Evolutionary conservation across 2,113 vertebrate genomes (phyloP).

Genomic region (Strix aluco): DNA sequence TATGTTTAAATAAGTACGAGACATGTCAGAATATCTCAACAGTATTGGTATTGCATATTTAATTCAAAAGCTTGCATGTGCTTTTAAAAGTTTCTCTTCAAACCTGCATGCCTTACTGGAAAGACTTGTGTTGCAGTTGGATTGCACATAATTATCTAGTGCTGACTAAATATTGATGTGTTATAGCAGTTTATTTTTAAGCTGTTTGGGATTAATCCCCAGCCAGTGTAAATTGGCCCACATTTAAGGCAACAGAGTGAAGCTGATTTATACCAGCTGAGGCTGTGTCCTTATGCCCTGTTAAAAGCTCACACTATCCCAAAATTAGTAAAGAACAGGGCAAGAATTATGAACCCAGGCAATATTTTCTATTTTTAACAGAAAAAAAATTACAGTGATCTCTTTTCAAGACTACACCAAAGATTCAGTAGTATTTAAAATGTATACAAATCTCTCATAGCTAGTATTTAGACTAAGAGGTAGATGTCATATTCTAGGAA

Average conservation of each 20-base stretch:
- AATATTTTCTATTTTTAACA: background rate
- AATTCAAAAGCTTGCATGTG: conserved; percentile 57
- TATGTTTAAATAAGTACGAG: conserved; percentile 22
- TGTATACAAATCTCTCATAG: conserved; percentile 74
- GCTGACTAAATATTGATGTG: conserved; percentile 13
- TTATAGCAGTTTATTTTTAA: conserved; percentile 28
- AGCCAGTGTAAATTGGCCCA: conserved; percentile 56
- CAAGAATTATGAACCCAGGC: background rate
- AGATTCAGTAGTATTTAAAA: conserved; percentile 23
- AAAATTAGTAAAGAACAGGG: conserved; percentile 31
- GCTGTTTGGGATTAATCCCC: conserved; percentile 36
- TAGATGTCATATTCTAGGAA: conserved; percentile 79
- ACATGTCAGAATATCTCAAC: background rate
- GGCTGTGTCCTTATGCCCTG: conserved; percentile 32
- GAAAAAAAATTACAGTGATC: background rate
- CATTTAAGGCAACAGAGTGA: conserved; percentile 61
- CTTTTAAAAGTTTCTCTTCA: conserved; percentile 38
- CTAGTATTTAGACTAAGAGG: conserved; percentile 78
- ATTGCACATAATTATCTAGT: background rate
- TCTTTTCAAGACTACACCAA: conserved; percentile 30
- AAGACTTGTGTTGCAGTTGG: background rate
- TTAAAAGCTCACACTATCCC: background rate
- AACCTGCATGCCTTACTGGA: background rate
- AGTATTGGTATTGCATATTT: conserved; percentile 57
- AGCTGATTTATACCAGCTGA: conserved; percentile 66